These are phyloP conservation scores for Caerostris darwini DNA, from an alignment of 1,140 invertebrate genomes.

Conservation along the genomic window DNA sequence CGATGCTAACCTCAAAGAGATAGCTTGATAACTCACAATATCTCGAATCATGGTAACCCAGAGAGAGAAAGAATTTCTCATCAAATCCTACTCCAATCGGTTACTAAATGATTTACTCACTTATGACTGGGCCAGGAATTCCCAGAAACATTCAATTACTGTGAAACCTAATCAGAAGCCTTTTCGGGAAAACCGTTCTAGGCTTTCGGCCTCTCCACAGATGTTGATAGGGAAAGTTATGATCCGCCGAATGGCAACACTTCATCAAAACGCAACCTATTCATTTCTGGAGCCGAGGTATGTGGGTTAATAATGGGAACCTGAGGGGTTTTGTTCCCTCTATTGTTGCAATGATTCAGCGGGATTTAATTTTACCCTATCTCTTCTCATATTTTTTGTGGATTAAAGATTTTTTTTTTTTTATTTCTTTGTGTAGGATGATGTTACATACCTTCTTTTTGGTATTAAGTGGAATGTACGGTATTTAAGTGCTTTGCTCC, in stretches of 20 bases:
- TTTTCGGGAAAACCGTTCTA: neutral
- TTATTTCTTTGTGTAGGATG: neutral
- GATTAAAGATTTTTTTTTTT: neutral
- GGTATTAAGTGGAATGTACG: too few relatives aligned
- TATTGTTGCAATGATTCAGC: neutral
- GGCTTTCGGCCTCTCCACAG: neutral
- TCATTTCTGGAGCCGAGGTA: slow-evolving; percentile 8
- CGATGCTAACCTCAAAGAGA: too few relatives aligned
- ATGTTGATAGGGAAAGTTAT: slow-evolving; percentile 25
- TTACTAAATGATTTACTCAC: slow-evolving; percentile 33
- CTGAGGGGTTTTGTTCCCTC: slow-evolving; percentile 24
- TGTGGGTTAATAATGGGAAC: slow-evolving; percentile 27
- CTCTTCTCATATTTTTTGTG: neutral
- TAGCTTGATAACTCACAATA: neutral
- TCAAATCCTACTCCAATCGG: neutral
- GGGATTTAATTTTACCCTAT: slow-evolving; percentile 23
- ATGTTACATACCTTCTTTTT: neutral
- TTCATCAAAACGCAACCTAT: slow-evolving; percentile 22
- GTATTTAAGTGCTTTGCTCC: too few relatives aligned
- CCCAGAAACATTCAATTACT: slow-evolving; percentile 56
- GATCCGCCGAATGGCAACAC: slow-evolving; percentile 34
- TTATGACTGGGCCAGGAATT: slow-evolving; percentile 9
- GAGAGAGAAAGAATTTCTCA: neutral
- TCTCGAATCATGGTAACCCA: neutral
- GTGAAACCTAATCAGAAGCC: slow-evolving; percentile 39